Evolutionary conservation across 2,113 vertebrate species (phyloP), one percentile per base, ranked within the genome.

Genomic region (Formicarius rufipectus): DNA sequence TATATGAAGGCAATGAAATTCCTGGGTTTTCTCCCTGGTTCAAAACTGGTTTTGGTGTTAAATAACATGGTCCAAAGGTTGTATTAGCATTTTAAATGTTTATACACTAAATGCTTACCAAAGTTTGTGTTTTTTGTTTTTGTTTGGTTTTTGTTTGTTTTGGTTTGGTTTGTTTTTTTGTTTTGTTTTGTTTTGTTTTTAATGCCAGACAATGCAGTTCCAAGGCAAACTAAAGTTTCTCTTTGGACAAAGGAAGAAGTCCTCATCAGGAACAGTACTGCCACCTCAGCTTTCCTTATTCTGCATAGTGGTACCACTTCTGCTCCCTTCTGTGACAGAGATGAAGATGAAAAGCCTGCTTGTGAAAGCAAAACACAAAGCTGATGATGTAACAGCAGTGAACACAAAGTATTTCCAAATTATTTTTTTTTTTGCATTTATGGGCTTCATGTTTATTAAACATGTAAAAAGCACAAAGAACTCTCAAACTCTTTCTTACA

Each of bases 171-270:
- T 44, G 44, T 68, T 55, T 49, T 84, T 63, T 84, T 35, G 4
- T 62, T n/a, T n/a, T n/a, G n/a, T n/a, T n/a, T n/a, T n/a, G n/a
- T n/a, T n/a, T n/a, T n/a, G n/a, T n/a, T n/a, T n/a, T n/a, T n/a
- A n/a, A 66, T 25, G n/a, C 45, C 96, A 99, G 99, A 99, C 99
- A 3, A 99, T 99, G 99, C 99, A 99, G 97, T 99, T 99, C 96
- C 99, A 99, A 97, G 99, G 99, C 33, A 98, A 98, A 79, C 93
- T 99, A 11, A 99, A 99, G 93, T 99, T 99, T 96, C 98, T 99
- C 84, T 98, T 99, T 6, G 99, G 99, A n/a, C 99, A 99, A 97
- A 99, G 98, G 89, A 99, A 98, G 98, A 99, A 98, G 91, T 97
- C 98, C 0, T 93, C 96, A 4, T 99, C 99, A 2, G 99, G 99